phyloP scores from a whole-genome alignment of 2,113 vertebrate genomes.

The Zingel zingel region DNA sequence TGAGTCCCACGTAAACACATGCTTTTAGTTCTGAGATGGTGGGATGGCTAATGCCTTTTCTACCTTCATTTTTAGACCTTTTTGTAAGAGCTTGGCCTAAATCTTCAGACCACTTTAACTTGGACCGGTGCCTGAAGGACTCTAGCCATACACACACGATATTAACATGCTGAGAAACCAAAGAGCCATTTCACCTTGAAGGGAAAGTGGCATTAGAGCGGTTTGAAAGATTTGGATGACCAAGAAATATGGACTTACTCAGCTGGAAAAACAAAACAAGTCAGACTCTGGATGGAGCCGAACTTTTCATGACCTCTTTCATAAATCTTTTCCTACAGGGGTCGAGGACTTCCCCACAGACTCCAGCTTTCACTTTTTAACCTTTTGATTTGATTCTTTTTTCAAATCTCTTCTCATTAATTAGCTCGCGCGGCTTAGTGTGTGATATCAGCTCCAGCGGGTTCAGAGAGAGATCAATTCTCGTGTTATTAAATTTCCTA shows the following conservation, averaged over 20 bases:
- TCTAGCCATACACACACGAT: neutral
- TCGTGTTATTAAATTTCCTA: constrained; percentile 51
- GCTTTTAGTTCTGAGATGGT: neutral
- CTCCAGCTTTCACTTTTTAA: neutral
- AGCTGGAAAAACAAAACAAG: constrained; percentile 23
- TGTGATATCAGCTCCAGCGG: constrained; percentile 34
- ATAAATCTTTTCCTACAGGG: neutral
- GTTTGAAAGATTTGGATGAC: constrained; percentile 20
- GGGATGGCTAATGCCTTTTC: neutral
- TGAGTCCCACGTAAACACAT: neutral
- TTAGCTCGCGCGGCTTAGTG: constrained; percentile 40
- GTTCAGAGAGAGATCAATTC: constrained; percentile 41
- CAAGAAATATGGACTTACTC: constrained; percentile 29
- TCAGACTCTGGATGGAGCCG: neutral
- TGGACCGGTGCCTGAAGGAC: neutral
- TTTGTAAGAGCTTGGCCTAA: neutral
- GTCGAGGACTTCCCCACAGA: neutral
- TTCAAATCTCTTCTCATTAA: constrained; percentile 41
- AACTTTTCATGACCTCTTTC: constrained; percentile 24
- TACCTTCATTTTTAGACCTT: neutral
- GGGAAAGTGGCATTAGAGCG: neutral
- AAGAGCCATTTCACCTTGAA: constrained; percentile 23
- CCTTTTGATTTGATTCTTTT: constrained; percentile 1
- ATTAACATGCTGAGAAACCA: constrained; percentile 2
- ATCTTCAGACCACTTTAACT: constrained; percentile 12